Conservation (phyloP, 2,888 invertebrate species). For the Drosophila greeni region DNA sequence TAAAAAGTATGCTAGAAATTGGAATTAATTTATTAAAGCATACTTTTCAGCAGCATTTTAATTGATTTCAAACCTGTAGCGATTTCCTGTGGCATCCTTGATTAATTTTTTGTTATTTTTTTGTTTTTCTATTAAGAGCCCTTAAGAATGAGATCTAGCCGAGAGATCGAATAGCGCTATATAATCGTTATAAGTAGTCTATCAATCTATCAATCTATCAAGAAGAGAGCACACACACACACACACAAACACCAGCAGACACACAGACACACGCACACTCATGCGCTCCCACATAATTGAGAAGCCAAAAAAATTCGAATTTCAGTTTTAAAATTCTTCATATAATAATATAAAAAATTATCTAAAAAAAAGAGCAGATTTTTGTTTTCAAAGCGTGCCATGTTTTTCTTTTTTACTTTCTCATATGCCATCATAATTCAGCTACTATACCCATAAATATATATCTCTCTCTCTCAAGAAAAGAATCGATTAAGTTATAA, state of each 20-base stretch:
- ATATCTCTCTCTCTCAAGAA: slow-evolving; percentile 30
- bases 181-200: slow-evolving; percentile 42
- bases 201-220: slow-evolving; percentile 14
- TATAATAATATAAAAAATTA: slow-evolving; percentile 30
- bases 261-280: slow-evolving; percentile 28
- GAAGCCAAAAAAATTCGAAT: slow-evolving; percentile 13
- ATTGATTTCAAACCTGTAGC: neutral
- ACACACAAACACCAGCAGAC: slow-evolving; percentile 20
- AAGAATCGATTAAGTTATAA: slow-evolving; percentile 16
- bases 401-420: slow-evolving; percentile 56
- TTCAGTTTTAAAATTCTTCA: slow-evolving; percentile 38
- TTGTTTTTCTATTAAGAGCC: slow-evolving; percentile 57
- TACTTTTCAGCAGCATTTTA: neutral
- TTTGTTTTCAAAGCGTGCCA: slow-evolving; percentile 59
- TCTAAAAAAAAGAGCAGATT: slow-evolving; percentile 16
- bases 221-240: slow-evolving; percentile 25
- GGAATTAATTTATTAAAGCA: neutral
- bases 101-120: slow-evolving; percentile 27
- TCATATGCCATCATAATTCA: slow-evolving; percentile 44
- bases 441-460: slow-evolving; percentile 48
- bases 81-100: neutral
- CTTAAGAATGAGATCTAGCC: slow-evolving; percentile 43
- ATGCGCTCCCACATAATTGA: slow-evolving; percentile 40
- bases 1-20: neutral
- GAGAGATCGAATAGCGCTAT: slow-evolving; percentile 40